Percentiles rank a stretch among this genome's conserved stretches.
phyloP scores from a whole-genome alignment of 1,140 invertebrate genomes.

The Belonocnema kinseyi region DNA sequence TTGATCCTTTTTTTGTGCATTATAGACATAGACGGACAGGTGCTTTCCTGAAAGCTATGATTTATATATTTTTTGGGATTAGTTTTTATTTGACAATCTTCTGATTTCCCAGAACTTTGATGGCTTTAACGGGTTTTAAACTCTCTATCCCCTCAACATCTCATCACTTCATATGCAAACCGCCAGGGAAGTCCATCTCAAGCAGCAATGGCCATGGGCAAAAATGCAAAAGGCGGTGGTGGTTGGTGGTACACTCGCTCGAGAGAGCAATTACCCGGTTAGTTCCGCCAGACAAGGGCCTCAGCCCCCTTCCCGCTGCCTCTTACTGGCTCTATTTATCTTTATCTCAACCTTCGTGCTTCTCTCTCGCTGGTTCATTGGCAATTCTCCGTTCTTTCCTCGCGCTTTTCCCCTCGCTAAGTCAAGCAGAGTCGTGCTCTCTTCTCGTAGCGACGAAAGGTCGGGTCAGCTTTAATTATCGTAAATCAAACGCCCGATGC shows the following conservation, averaged over 20 bases:
- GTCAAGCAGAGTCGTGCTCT: conserved; percentile 42
- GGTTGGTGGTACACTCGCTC: conserved; percentile 42
- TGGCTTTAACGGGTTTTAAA: no score
- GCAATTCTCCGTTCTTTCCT: conserved; percentile 41
- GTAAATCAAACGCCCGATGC: conserved; percentile 67
- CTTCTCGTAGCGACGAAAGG: conserved; percentile 62
- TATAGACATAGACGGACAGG: no score
- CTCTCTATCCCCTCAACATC: no score
- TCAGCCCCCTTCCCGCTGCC: neutral
- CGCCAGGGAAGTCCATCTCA: conserved; percentile 34
- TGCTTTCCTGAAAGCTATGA: no score
- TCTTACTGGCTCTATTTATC: conserved; percentile 33
- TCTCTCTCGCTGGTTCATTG: conserved; percentile 44
- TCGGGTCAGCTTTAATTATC: conserved; percentile 72
- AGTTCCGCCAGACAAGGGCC: conserved; percentile 41
- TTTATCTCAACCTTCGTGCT: conserved; percentile 37
- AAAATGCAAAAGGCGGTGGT: conserved; percentile 55
- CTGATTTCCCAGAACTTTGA: no score
- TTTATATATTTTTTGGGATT: no score
- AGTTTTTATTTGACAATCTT: no score
- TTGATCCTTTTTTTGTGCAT: no score
- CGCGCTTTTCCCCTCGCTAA: conserved; percentile 26
- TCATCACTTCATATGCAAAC: no score
- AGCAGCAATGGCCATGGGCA: conserved; percentile 49
- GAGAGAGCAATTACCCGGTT: conserved; percentile 58